A percentile compares a stretch with the other conserved stretches of the same genome.
These are phyloP conservation scores for Linepithema humile DNA, from an alignment of 1,140 invertebrate species.

Conservation along the genomic window DNA sequence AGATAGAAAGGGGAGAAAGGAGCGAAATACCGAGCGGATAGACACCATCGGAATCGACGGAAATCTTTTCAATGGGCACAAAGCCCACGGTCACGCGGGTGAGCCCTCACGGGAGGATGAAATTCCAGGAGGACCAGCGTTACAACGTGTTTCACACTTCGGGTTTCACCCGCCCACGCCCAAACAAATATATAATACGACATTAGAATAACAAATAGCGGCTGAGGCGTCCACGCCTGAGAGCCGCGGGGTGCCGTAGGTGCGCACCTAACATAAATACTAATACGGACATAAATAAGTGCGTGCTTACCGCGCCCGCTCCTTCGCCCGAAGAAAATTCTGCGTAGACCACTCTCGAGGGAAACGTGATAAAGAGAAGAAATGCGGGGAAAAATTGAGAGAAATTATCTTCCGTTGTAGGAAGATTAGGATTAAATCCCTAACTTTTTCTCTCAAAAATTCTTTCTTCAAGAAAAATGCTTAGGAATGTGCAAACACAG, in stretches of 20 bases:
- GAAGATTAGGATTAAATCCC: conserved; percentile 36
- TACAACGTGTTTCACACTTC: conserved; percentile 82
- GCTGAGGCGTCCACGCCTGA: conserved; percentile 78
- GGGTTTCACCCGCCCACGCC: conserved; percentile 77
- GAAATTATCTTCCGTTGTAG: conserved; percentile 7
- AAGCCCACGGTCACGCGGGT: conserved; percentile 45
- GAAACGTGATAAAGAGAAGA: conserved; percentile 18
- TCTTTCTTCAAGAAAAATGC: not conserved
- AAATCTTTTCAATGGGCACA: conserved; percentile 51
- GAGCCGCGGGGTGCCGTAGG: conserved; percentile 75
- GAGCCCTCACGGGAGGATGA: conserved; percentile 60
- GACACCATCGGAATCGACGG: conserved; percentile 56
- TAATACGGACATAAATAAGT: conserved; percentile 77
- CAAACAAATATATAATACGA: conserved; percentile 81
- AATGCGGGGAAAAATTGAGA: conserved; percentile 8
- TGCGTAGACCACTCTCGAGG: conserved; percentile 25
- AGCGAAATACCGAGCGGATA: conserved; percentile 28
- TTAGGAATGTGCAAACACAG: not conserved
- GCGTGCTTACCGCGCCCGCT: conserved; percentile 63
- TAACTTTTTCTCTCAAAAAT: not conserved
- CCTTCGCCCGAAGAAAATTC: conserved; percentile 44
- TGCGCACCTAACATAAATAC: conserved; percentile 67
- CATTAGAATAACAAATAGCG: conserved; percentile 81
- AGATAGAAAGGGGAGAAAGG: not conserved
- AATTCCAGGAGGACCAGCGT: conserved; percentile 77